Base-by-base conservation (phyloP, 2,888 invertebrate species). In the Chesias legatella region DNA sequence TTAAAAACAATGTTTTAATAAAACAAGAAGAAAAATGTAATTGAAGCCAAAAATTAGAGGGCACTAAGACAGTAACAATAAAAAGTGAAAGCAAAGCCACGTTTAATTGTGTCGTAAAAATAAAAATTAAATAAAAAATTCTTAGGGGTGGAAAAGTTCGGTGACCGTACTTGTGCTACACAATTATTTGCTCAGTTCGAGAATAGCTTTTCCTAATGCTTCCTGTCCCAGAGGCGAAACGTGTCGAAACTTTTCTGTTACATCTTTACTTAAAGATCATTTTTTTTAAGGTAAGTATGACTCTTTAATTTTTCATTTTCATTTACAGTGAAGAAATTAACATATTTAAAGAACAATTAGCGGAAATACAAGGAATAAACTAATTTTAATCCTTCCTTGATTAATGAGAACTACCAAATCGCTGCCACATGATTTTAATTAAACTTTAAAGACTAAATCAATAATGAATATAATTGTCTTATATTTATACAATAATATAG, bases 31-130 rank as follows among this genome's bases (percentile, higher is more conserved):
- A 72, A 79, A 76, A 79, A 73, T 79, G 69, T 79, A 81, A 84
- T 81, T 82, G 84, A 75, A 79, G 77, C 78, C 82, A 86, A 81
- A 82, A 85, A 86, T 86, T 83, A 85, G 78, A 80, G 79, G 83
- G 80, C 75, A 82, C 79, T 79, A 82, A 73, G 83, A 79, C 79
- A 76, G 73, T 84, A 86, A 86, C 84, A 85, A 85, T 84, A 85
- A 86, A 85, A 85, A 80, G 72, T 76, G 78, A 85, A 85, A 86
- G 85, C 85, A 85, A 85, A 86, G 80, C 84, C 81, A 70, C 78
- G 83, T 84, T 81, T 85, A 83, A 86, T 82, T 75, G 79, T 83
- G 81, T 80, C 88, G 74, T 88, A 88, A 88, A 86, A 85, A 82
- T 84, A 84, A 86, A 84, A 86, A 86, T 84, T 81, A 85, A 85